Base-by-base conservation (phyloP, 2,797 vertebrate genomes). In the Chelmon rostratus region DNA sequence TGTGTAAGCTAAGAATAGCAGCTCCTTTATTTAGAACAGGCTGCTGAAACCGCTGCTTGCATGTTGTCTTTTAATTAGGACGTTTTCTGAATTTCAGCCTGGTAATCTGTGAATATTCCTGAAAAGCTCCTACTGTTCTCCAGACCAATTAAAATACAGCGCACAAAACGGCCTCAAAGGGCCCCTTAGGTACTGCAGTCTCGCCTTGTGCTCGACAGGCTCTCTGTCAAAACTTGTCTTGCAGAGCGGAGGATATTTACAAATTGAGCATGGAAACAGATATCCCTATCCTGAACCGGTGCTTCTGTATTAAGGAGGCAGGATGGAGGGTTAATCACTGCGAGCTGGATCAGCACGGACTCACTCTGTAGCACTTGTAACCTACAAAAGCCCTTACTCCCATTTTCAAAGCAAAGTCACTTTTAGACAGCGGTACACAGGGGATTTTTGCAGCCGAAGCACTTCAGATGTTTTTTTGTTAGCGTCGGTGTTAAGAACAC, bases 131-230 rank as follows among this genome's bases (percentile, higher is more conserved):
- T n/a, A 59, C 78, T 83, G 76, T 81, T 89, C 82, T 83, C 76
- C 66, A 70, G 70, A 73, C 87, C 87, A 91, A 93, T 94, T 94
- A 93, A 88, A 91, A 80, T 49, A 49, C 56, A 58, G 69, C 33
- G 12, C 63, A 54, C 68, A 74, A 71, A 86, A 78, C 25, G 56
- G 73, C 85, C 86, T 84, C 42, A 16, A 74, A 80, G 61, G 73
- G 23, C 79, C 73, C 68, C 56, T 76, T 31, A 82, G 81, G 81
- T 83, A 13, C 40, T 42, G 40, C 42, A 58, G 81, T 68, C 76
- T 84, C 4, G 68, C 50, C 76, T 85, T 50, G 71, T 73, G 53
- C 74, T 76, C 63, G 1, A 74, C 57, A 59, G 67, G 46, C 68
- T 83, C 69, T 75, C 44, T 46, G 73, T 82, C 78, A 83, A 82